These are phyloP conservation scores for Sesia bembeciformis DNA, from an alignment of 2,888 invertebrate species.

Conservation along the genomic window DNA sequence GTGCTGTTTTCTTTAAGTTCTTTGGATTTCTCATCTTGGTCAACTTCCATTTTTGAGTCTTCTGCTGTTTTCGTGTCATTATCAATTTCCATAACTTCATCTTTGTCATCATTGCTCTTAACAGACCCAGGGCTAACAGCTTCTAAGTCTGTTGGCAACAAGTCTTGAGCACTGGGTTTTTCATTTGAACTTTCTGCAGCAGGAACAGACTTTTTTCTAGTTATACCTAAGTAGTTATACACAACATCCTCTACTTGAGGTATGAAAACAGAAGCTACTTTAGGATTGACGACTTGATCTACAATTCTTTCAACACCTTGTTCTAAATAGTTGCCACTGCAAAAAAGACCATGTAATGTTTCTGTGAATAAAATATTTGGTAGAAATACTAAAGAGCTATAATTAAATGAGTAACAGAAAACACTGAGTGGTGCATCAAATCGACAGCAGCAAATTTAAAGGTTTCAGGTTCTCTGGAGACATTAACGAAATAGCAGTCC, in stretches of 20 bases:
- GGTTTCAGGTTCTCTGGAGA: not conserved
- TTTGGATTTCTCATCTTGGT: conserved; percentile 22
- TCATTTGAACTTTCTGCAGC: conserved; percentile 44
- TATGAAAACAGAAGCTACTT: conserved; percentile 89
- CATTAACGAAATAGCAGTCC: not conserved
- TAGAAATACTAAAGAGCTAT: not conserved
- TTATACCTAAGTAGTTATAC: conserved; percentile 88
- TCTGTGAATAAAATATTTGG: not conserved
- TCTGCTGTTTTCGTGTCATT: conserved; percentile 10
- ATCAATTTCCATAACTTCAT: conserved; percentile 19
- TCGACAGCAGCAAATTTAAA: too few species aligned
- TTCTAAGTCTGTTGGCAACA: conserved; percentile 85
- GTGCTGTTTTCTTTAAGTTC: conserved; percentile 34
- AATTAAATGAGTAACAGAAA: not conserved
- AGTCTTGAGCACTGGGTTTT: conserved; percentile 55
- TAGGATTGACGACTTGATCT: conserved; percentile 96
- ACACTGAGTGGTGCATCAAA: too few species aligned
- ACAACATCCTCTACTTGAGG: conserved; percentile 94
- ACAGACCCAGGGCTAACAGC: conserved; percentile 88
- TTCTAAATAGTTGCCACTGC: conserved; percentile 89
- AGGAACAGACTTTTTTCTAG: conserved; percentile 74
- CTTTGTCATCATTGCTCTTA: conserved; percentile 68
- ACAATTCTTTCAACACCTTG: conserved; percentile 95
- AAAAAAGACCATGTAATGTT: conserved; percentile 16
- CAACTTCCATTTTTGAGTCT: conserved; percentile 22